Percentiles rank a stretch among this genome's conserved stretches.
These are phyloP conservation scores for Leptopilina drosophilae DNA, from an alignment of 2,888 invertebrate genomes.

Conservation along the genomic window DNA sequence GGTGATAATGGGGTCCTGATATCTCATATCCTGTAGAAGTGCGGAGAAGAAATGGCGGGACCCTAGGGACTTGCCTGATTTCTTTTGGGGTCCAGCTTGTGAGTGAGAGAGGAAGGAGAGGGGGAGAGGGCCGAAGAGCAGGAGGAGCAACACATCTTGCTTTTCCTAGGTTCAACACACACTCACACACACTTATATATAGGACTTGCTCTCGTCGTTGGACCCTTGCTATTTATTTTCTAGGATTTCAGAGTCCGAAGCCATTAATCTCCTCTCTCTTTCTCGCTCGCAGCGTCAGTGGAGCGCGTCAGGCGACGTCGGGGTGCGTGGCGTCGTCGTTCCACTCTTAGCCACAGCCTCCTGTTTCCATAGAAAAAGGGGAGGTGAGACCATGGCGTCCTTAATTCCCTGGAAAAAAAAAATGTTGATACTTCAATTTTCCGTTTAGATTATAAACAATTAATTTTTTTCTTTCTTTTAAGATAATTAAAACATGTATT, in stretches of 20 bases:
- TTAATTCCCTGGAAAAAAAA: slow-evolving; percentile 25
- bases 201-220: slow-evolving; percentile 54
- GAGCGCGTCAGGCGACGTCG: slow-evolving; percentile 76
- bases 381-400: slow-evolving; percentile 29
- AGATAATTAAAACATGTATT: too few relatives aligned
- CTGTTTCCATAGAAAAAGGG: slow-evolving; percentile 15
- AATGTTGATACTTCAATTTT: not conserved
- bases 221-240: slow-evolving; percentile 75
- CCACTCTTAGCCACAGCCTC: slow-evolving; percentile 64
- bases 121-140: slow-evolving; percentile 31
- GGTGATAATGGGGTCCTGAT: slow-evolving; percentile 62
- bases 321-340: slow-evolving; percentile 58
- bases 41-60: slow-evolving; percentile 43
- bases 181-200: too few relatives aligned
- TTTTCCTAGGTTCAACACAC: slow-evolving; percentile 40
- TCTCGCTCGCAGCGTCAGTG: slow-evolving; percentile 70
- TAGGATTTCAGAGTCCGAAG: slow-evolving; percentile 76
- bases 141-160: slow-evolving; percentile 40
- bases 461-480: not conserved
- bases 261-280: slow-evolving; percentile 74
- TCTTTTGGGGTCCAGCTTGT: slow-evolving; percentile 45
- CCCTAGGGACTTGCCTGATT: slow-evolving; percentile 51
- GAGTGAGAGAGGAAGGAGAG: slow-evolving; percentile 15
- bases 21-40: slow-evolving; percentile 56
- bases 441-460: not conserved